These are phyloP conservation scores for Indri indri DNA, from an alignment of 2,113 vertebrate species.

Conservation along the genomic window DNA sequence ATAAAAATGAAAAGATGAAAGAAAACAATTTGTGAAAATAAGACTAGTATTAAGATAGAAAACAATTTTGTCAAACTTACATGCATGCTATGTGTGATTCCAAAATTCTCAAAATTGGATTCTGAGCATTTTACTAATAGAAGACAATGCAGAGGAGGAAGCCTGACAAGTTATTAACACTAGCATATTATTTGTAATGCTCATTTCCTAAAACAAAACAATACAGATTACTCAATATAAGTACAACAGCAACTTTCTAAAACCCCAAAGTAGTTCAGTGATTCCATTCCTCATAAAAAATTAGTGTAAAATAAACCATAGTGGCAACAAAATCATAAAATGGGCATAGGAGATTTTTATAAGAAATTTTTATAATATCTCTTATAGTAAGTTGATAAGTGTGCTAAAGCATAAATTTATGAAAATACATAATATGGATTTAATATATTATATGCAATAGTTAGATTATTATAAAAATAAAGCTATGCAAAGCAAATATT, in stretches of 20 bases:
- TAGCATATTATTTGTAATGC: not conserved
- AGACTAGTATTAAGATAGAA: not conserved
- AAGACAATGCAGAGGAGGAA: not conserved
- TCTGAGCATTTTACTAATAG: not conserved
- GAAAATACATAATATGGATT: not conserved
- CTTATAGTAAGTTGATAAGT: not conserved
- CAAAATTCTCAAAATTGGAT: not conserved
- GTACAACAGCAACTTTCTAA: not conserved
- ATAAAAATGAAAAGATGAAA: not conserved
- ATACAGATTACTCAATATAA: not conserved
- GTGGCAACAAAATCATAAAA: not conserved
- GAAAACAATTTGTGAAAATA: not conserved
- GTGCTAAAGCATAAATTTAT: not conserved
- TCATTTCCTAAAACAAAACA: not conserved
- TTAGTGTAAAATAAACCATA: not conserved
- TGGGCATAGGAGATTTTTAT: rapidly evolving
- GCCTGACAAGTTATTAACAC: not conserved
- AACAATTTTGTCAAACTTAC: not conserved
- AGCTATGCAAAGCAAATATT: not conserved
- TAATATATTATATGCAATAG: not conserved
- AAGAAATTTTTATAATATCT: not conserved
- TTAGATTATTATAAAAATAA: not conserved
- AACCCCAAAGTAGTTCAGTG: not conserved
- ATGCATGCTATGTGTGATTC: not conserved
- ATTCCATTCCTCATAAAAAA: not conserved